Evolutionary conservation across 2,888 invertebrate genomes (phyloP), one percentile per base, ranked within the genome.

Genomic region (Nemoura dubitans): DNA sequence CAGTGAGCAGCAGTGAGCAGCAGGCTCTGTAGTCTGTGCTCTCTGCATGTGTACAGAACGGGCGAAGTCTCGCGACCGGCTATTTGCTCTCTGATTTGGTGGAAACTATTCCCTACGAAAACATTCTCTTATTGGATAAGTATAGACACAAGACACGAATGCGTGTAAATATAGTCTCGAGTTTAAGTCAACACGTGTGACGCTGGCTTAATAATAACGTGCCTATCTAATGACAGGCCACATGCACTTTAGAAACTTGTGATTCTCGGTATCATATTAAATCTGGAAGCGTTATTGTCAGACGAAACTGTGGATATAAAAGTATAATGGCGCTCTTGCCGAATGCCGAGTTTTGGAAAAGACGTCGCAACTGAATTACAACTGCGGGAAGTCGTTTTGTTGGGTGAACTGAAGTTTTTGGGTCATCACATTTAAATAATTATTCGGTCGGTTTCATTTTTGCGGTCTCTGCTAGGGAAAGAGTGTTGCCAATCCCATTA

Each of bases 371-470:
- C 59, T 59, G 59, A 59, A 59, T 59, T 59, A 59, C 59, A 3
- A 59, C 59, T 7, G 59, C 59, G 59, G 14, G 21, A n/a, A n/a
- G 16, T 59, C 59, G 59, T 59, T 59, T 59, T 10, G 59, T 10
- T 10, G 59, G 59, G 10, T 14, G 59, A 59, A 21, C 59, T 59
- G 16, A 59, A 59, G 59, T 59, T 59, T 59, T 59, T 59, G 59
- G 59, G 59, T 59, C 59, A 59, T 59, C 59, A 59, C 59, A 59
- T 59, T 59, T 59, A 59, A 59, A 59, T 59, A 59, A 59, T 59
- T 59, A 59, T 59, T 59, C 59, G 59, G 59, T 59, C 59, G 59
- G 59, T 59, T 59, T 59, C 59, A 59, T 59, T 59, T 59, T 59
- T 59, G 59, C 59, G 59, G 59, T 21, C 59, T 59, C 21, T 21